phyloP scores from a whole-genome alignment of 2,797 vertebrate species.

The Parotocinclus haroldoi region DNA sequence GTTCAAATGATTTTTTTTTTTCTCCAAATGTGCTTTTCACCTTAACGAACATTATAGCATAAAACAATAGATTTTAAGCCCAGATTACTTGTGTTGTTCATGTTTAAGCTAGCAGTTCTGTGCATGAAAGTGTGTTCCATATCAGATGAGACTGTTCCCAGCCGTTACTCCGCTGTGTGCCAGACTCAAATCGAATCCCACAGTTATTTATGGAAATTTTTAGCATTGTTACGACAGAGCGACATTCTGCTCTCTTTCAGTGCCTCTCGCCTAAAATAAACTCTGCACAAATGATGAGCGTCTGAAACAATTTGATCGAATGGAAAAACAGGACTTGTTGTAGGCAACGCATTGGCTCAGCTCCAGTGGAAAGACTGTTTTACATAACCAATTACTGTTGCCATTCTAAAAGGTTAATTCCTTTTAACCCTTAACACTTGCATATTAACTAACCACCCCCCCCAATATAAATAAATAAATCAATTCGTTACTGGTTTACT shows the following conservation, averaged over 20 bases:
- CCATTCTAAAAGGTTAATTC: neutral
- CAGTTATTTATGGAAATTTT: constrained; percentile 72
- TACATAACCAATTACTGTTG: neutral
- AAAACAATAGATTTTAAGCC: no score
- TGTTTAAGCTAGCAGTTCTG: neutral
- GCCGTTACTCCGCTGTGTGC: constrained; percentile 57
- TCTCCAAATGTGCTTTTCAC: no score
- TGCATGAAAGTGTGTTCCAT: constrained; percentile 44
- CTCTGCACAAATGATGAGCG: constrained; percentile 40
- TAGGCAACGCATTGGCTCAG: neutral
- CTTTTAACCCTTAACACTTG: no score
- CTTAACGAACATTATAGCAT: no score
- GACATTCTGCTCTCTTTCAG: constrained; percentile 42
- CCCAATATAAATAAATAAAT: no score
- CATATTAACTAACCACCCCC: no score
- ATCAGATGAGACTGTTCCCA: constrained; percentile 68
- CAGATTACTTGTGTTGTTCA: no score
- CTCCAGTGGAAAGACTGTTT: neutral
- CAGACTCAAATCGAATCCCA: constrained; percentile 62
- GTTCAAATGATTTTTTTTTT: no score
- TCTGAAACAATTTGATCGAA: constrained; percentile 18
- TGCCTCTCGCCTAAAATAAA: constrained; percentile 62
- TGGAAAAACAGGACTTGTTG: constrained; percentile 8
- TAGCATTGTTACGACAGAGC: constrained; percentile 61
- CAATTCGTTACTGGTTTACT: no score